A percentile compares a stretch with the other conserved stretches of the same genome.
Conservation (phyloP, 2,797 vertebrate species). For the Chaetophractus vellerosus region DNA sequence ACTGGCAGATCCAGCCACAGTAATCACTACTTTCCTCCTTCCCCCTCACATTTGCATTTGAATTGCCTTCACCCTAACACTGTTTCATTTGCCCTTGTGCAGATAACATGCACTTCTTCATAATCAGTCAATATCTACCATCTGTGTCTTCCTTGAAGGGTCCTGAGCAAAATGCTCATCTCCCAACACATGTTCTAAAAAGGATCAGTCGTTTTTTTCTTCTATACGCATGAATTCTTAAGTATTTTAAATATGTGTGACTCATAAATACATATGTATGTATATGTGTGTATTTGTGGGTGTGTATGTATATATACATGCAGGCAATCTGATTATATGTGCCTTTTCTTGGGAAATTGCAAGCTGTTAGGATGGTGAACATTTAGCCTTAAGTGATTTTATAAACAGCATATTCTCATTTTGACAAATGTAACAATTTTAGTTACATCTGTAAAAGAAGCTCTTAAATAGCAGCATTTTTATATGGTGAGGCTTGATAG, state of each 20-base stretch:
- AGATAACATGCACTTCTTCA: neutral
- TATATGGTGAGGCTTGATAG: constrained; percentile 26
- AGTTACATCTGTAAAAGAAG: constrained; percentile 66
- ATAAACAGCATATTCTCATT: constrained; percentile 63
- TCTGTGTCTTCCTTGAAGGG: neutral
- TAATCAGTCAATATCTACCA: constrained; percentile 6
- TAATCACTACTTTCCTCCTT: neutral
- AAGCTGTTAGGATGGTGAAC: constrained; percentile 50
- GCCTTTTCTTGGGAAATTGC: neutral
- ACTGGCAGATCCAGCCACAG: neutral
- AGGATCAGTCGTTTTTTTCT: neutral
- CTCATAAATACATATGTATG: neutral
- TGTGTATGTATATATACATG: neutral
- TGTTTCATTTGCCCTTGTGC: constrained; percentile 33
- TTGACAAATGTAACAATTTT: constrained; percentile 34
- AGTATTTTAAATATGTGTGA: neutral
- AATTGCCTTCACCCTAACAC: constrained; percentile 10
- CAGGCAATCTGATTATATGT: neutral
- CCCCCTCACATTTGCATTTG: constrained; percentile 43
- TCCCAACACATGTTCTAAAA: constrained; percentile 57
- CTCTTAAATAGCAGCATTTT: constrained; percentile 59
- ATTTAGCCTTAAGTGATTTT: constrained; percentile 58
- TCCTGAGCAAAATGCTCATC: neutral
- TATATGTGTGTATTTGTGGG: no score
- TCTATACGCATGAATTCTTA: constrained; percentile 11